Evolutionary conservation across 2,113 vertebrate genomes (phyloP).

Genomic region (Epinephelus cyanopodus): DNA sequence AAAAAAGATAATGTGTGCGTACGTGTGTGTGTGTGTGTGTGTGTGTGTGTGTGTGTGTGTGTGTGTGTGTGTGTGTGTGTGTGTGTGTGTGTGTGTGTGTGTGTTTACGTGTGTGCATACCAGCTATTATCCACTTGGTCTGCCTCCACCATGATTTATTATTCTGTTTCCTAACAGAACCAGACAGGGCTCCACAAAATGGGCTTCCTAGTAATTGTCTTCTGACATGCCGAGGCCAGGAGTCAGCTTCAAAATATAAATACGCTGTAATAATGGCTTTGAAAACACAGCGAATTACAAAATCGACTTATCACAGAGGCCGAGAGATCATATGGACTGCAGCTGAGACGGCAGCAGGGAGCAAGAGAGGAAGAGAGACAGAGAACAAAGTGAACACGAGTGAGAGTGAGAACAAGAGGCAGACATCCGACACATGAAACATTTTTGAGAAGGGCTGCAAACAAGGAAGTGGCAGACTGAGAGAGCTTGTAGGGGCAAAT

Average conservation of each 20-base stretch:
- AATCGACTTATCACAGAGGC: slow-evolving; percentile 38
- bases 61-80: not conserved
- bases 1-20: not conserved
- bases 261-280: slow-evolving; percentile 57
- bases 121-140: slow-evolving; percentile 53
- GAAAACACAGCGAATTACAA: slow-evolving; percentile 59
- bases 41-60: slow-evolving; percentile 5
- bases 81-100: slow-evolving; percentile 9
- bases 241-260: slow-evolving; percentile 61
- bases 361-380: too few species aligned
- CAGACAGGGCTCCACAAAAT: slow-evolving; percentile 52
- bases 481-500: not conserved
- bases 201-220: slow-evolving; percentile 54
- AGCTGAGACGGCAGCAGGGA: slow-evolving; percentile 47
- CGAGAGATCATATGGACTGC: slow-evolving; percentile 56
- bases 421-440: not conserved
- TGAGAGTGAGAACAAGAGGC: slow-evolving; percentile 16
- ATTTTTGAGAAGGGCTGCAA: not conserved
- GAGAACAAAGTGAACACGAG: not conserved
- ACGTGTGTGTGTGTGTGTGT: not conserved
- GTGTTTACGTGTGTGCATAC: slow-evolving; percentile 6
- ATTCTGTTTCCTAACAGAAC: slow-evolving; percentile 52
- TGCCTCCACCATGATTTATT: slow-evolving; percentile 46
- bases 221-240: slow-evolving; percentile 30
- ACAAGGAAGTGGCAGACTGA: slow-evolving; percentile 22